phyloP scores from a whole-genome alignment of 2,113 vertebrate genomes.

The Perognathus longimembris region DNA sequence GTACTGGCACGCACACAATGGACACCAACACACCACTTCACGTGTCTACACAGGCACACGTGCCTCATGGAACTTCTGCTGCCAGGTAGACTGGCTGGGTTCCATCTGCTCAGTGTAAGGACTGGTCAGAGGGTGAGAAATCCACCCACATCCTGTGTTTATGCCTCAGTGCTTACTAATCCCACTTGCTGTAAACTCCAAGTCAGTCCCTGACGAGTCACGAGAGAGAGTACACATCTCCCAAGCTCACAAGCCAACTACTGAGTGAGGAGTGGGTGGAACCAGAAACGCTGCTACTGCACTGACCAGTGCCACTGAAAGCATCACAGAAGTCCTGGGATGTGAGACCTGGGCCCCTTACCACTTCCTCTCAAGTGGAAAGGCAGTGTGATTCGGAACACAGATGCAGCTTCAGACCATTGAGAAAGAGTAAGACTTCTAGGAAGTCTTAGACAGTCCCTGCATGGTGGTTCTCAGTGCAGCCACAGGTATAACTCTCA shows the following conservation, averaged over 20 bases:
- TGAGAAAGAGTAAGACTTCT: background rate
- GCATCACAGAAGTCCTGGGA: too few species aligned
- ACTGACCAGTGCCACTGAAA: too few species aligned
- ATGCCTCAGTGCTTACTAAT: slow-evolving; percentile 34
- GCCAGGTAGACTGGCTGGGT: background rate
- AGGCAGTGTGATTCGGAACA: background rate
- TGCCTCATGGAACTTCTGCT: background rate
- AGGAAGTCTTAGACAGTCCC: background rate
- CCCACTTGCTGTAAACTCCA: slow-evolving; percentile 56
- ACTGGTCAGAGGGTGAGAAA: slow-evolving; percentile 34
- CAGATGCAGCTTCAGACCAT: background rate
- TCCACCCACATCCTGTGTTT: slow-evolving; percentile 62
- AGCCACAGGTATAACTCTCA: background rate
- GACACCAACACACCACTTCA: background rate
- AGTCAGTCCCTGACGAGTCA: background rate
- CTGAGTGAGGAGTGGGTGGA: background rate
- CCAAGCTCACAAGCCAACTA: background rate
- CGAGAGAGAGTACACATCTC: background rate
- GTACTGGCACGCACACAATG: background rate
- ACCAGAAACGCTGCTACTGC: too few species aligned
- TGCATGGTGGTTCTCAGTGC: too few species aligned
- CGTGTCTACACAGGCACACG: background rate
- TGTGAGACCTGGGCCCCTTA: too few species aligned
- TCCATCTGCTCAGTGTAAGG: background rate
- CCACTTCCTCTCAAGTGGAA: background rate